Conservation (phyloP, 2,888 invertebrate genomes). For the Pseudanteris insignis region DNA sequence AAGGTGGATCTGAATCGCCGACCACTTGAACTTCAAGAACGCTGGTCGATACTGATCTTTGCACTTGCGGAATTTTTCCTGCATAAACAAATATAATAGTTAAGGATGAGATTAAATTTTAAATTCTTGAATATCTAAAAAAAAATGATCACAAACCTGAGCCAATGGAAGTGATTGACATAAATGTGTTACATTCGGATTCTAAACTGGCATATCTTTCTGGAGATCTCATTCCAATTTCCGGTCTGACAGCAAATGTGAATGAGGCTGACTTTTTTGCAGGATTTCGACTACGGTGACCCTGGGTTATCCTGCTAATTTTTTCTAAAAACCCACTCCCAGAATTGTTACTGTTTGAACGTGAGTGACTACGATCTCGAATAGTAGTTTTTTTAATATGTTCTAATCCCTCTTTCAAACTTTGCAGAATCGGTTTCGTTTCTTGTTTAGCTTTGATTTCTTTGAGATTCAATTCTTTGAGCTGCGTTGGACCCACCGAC, state of each 20-base stretch:
- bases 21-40: constrained; percentile 57
- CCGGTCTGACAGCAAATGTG: constrained; percentile 62
- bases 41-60: constrained; percentile 62
- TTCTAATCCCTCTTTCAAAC: constrained; percentile 59
- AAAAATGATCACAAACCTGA: constrained; percentile 42
- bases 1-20: constrained; percentile 61
- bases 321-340: constrained; percentile 56
- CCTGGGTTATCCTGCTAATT: constrained; percentile 62
- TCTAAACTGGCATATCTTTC: constrained; percentile 62
- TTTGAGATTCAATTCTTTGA: constrained; percentile 59
- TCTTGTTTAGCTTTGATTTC: constrained; percentile 61
- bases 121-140: no score
- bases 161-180: constrained; percentile 41
- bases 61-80: constrained; percentile 55
- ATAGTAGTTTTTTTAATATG: constrained; percentile 62
- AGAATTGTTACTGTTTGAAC: constrained; percentile 48
- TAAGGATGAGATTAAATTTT: no score
- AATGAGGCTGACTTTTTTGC: constrained; percentile 64
- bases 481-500: constrained; percentile 48
- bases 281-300: constrained; percentile 59
- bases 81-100: constrained; percentile 16
- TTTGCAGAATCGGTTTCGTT: constrained; percentile 60
- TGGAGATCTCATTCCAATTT: constrained; percentile 62
- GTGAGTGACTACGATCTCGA: constrained; percentile 56
- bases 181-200: constrained; percentile 57